Conservation (phyloP, 2,797 vertebrate genomes). For the Typhlichthys subterraneus region DNA sequence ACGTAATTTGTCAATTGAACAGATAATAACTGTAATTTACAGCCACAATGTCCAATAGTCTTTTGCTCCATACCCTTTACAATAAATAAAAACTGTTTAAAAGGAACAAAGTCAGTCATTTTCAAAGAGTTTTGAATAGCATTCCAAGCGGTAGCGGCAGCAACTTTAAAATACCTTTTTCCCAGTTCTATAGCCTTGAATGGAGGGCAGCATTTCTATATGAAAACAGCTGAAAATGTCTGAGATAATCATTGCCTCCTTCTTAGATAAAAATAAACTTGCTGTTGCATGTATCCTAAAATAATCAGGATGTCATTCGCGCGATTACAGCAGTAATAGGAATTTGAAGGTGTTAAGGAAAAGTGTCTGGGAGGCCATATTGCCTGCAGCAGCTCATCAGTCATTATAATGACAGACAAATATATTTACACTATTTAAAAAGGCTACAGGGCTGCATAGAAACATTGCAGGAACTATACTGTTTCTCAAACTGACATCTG, state of each 20-base stretch:
- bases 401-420: background rate
- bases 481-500: too few relatives aligned
- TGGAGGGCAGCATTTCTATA: background rate
- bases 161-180: too few relatives aligned
- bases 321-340: slow-evolving; percentile 11
- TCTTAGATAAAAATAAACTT: background rate
- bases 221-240: too few relatives aligned
- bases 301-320: slow-evolving; percentile 8
- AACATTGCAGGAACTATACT: background rate
- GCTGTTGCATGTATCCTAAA: slow-evolving; percentile 3
- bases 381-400: slow-evolving; percentile 3
- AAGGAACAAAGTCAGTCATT: too few relatives aligned
- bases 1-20: too few relatives aligned
- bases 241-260: background rate
- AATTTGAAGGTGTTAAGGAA: background rate
- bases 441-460: background rate
- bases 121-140: too few relatives aligned
- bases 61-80: too few relatives aligned
- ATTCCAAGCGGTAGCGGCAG: too few relatives aligned
- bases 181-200: background rate
- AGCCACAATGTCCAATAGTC: too few relatives aligned
- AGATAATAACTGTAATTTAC: too few relatives aligned
- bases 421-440: background rate
- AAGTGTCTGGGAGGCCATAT: background rate
- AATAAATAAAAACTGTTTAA: too few relatives aligned